Conservation (phyloP, 2,113 vertebrate species). For the Psophia crepitans region DNA sequence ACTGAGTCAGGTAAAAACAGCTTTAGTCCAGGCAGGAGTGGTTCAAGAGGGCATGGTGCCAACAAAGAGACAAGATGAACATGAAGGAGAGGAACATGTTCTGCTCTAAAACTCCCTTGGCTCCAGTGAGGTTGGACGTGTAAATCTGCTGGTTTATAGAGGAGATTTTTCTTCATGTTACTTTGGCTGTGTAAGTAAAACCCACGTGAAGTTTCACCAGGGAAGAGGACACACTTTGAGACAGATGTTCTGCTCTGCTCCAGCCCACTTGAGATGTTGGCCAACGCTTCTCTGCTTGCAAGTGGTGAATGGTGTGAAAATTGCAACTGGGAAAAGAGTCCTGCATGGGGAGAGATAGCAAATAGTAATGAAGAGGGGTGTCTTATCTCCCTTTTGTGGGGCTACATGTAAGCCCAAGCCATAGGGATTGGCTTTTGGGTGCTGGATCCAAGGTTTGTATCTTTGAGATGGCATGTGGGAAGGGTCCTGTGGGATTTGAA, state of each 20-base stretch:
- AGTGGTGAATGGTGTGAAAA: not conserved
- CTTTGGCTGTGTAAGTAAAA: not conserved
- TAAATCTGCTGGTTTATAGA: not conserved
- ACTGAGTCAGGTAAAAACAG: not conserved
- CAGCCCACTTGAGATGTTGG: not conserved
- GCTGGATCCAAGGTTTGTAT: not conserved
- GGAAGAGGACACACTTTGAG: not conserved
- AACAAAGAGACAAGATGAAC: not conserved
- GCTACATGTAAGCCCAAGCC: not conserved
- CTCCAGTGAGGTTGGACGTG: rapidly evolving
- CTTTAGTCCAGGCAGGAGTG: not conserved
- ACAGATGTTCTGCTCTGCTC: not conserved
- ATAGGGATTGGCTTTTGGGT: not conserved
- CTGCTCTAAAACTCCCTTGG: not conserved
- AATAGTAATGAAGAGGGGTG: not conserved
- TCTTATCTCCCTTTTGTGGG: not conserved
- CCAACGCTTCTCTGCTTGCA: not conserved
- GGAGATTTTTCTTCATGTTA: not conserved
- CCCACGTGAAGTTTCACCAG: not conserved
- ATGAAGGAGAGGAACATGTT: not conserved
- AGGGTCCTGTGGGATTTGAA: not conserved
- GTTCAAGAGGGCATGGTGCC: not conserved
- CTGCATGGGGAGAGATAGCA: not conserved
- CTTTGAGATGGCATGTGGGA: rapidly evolving
- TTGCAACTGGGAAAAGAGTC: not conserved